Conservation (phyloP, 2,113 vertebrate species). For the Urocitellus parryii region DNA sequence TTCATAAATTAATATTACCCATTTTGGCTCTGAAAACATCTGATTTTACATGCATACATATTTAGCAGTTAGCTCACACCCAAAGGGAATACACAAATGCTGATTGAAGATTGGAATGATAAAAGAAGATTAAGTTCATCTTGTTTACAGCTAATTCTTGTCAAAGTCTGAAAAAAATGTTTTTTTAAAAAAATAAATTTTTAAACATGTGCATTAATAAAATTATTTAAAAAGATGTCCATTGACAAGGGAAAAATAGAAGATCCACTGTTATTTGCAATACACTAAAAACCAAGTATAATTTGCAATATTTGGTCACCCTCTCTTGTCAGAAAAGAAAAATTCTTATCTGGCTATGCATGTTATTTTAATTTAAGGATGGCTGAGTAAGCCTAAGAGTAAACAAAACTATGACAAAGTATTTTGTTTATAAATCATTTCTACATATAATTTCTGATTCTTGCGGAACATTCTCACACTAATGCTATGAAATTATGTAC, state of each 20-base stretch:
- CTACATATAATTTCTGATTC: not conserved
- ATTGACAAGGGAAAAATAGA: not conserved
- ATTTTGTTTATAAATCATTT: constrained; percentile 1
- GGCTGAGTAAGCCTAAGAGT: not conserved
- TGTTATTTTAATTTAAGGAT: not conserved
- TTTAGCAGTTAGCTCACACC: not conserved
- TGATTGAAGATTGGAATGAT: not conserved
- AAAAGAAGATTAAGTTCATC: not conserved
- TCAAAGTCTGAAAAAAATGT: not conserved
- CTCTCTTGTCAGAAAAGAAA: not conserved
- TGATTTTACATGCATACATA: not conserved
- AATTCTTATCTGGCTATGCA: not conserved
- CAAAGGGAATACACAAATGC: not conserved
- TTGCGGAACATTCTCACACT: not conserved
- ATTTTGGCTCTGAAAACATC: not conserved
- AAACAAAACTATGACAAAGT: not conserved
- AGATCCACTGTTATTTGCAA: not conserved
- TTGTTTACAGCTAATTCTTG: not conserved
- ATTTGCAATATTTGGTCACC: not conserved
- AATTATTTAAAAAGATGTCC: not conserved
- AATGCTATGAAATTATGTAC: not conserved
- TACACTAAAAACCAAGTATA: not conserved
- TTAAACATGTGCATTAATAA: not conserved
- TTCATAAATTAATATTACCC: not conserved
- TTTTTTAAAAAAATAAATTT: not conserved